Evolutionary conservation across 2,888 invertebrate species (phyloP).

Genomic region (Apotomis betuletana): DNA sequence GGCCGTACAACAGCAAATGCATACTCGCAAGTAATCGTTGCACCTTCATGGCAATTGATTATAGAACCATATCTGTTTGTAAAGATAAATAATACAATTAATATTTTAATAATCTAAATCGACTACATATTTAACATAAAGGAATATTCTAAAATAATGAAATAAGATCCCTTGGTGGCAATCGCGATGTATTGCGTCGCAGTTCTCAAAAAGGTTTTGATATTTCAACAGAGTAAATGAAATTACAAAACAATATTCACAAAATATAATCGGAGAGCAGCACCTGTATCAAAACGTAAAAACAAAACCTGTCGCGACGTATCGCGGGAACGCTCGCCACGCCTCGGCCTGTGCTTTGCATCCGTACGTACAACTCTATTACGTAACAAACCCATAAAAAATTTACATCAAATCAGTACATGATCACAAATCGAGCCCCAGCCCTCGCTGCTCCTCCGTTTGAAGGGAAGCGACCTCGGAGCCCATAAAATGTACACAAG

Average conservation of each 20-base stretch:
- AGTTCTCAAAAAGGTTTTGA: conserved; percentile 49
- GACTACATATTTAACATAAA: conserved; percentile 81
- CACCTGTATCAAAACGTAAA: conserved; percentile 62
- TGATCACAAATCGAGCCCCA: conserved; percentile 73
- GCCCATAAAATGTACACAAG: conserved; percentile 27
- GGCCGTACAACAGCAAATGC: conserved; percentile 56
- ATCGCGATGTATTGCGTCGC: conserved; percentile 60
- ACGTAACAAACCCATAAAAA: conserved; percentile 80
- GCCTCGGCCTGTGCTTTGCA: conserved; percentile 51
- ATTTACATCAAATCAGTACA: conserved; percentile 80
- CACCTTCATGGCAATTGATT: conserved; percentile 62
- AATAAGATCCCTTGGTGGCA: conserved; percentile 70
- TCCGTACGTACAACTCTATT: conserved; percentile 62
- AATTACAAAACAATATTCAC: conserved; percentile 53
- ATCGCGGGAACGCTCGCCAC: conserved; percentile 52
- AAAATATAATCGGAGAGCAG: conserved; percentile 57
- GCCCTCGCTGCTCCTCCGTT: conserved; percentile 58
- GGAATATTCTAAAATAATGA: conserved; percentile 73
- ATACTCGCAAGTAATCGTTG: conserved; percentile 59
- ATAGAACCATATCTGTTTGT: conserved; percentile 74
- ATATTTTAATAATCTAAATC: conserved; percentile 76
- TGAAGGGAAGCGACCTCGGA: conserved; percentile 29
- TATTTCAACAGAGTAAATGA: conserved; percentile 48
- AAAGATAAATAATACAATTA: conserved; percentile 82
- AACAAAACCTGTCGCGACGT: conserved; percentile 54